Evolutionary conservation across 1,140 invertebrate genomes (phyloP), one percentile per base, ranked within the genome.

Genomic region (Drosophila malerkotliana): DNA sequence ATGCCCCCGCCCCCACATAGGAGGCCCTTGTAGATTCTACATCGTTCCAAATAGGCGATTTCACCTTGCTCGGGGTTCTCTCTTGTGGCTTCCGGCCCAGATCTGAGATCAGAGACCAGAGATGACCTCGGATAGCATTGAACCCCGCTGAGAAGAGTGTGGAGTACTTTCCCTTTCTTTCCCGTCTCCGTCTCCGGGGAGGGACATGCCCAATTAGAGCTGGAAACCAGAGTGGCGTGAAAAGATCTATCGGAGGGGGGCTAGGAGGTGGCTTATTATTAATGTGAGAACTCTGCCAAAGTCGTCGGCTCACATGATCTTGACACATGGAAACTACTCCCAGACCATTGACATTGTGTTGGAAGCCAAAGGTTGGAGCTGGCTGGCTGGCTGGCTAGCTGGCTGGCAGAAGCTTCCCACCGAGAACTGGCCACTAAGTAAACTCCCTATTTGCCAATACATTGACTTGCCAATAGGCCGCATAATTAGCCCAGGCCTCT

Each of bases 381-480:
- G 18, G 18, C 18, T 18, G 18, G 18, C 18, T 15, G 15, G 15
- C 15, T 15, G 15, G 15, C 15, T 15, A 1, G 15, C 0, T 15
- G 15, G 15, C 15, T 18, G 18, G 1, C 21, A 21, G 21, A 21
- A 21, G 21, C 21, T 1, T 21, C 21, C 21, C 21, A 21, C 21
- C 21, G 21, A 21, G 21, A 21, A 21, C 21, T 2, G 21, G 21
- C 21, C 21, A 3, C 21, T 21, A 15, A 41, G 4, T 14, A 41
- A 41, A 15, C n/a, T 41, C 3, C 39, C 39, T 14, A 41, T 41
- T 41, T 49, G 47, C 21, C 21, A 24, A 49, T 10, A 3, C 21
- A 51, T 61, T 39, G 12, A 24, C 39, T 68, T 71, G 78, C 77
- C 82, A 85, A 82, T 87, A 85, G 87, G 87, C 72, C 78, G 78